Base-by-base conservation (phyloP, 2,797 vertebrate species). In the Pelodytes ibericus region DNA sequence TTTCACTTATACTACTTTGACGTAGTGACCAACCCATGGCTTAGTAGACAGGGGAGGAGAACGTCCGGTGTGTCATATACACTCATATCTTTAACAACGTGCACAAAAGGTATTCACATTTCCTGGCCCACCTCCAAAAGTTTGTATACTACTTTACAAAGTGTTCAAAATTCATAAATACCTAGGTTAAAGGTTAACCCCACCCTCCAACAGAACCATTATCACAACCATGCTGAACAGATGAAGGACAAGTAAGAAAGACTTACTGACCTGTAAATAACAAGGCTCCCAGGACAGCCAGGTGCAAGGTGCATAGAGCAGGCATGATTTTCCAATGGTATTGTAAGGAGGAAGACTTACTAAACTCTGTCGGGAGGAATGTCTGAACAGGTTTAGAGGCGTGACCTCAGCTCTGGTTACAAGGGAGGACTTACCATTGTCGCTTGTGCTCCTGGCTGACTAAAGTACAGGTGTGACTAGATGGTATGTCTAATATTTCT, bases 381-480 rank as follows among this genome's bases (percentile, higher is more conserved):
- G 67, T 33, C 74, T 77, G 26, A 31, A 56, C 66, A 63, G 31
- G 67, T 65, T 36, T 3, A n/a, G 31, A 27, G 68, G 75, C n/a
- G 75, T 49, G 60, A 22, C 24, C 68, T 68, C 67, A 71, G 67
- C 68, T 77, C 75, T 30, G 18, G 25, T 77, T 77, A 71, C 75
- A 44, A 16, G 58, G 74, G 66, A 56, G 74, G 66, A 27, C 56
- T 33, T 36, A 57, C 49, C 13, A 51, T n/a, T 4, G 16, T 4
- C 47, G 9, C 18, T 59, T 13, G 7, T 20, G 3, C 3, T 2
- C 22, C 6, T 22, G n/a, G 11, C 7, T 53, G 49, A 53, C n/a
- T 53, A n/a, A 53, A 11, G n/a, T 11, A 22, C n/a, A 53, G 49
- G 49, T 53, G 49, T 53, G 49, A 22, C 49, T 53, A 7, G n/a